Conservation (phyloP, 2,797 vertebrate genomes). For the Brotogeris chrysoptera region DNA sequence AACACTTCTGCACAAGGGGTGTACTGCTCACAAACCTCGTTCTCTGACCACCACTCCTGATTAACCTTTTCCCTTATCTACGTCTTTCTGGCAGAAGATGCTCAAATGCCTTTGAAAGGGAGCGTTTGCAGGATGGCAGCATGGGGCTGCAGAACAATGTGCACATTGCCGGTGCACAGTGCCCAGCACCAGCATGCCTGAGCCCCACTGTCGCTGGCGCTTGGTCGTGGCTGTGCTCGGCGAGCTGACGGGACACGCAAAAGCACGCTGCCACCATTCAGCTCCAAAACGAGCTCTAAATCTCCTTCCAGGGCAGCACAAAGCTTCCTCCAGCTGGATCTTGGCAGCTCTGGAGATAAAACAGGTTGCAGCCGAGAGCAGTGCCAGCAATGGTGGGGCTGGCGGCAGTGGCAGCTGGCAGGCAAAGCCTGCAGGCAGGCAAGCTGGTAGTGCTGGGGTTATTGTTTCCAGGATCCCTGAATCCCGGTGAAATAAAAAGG, state of each 20-base stretch:
- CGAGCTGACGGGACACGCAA: not conserved
- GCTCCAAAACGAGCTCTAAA: conserved; percentile 46
- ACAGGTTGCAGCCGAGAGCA: not conserved
- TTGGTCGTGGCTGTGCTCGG: conserved; percentile 5
- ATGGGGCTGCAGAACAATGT: accelerated
- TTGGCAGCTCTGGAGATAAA: conserved; percentile 8
- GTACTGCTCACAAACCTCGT: not conserved
- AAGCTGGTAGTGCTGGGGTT: not conserved
- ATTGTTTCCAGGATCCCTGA: not conserved
- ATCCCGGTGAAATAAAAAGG: not conserved
- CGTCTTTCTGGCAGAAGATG: not conserved
- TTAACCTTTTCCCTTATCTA: not conserved
- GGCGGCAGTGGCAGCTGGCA: not conserved
- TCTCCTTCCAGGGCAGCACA: conserved; percentile 47
- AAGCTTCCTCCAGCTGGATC: conserved; percentile 45
- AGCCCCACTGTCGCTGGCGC: not conserved
- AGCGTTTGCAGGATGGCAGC: not conserved
- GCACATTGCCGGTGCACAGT: not conserved
- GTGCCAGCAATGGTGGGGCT: not conserved
- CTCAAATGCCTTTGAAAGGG: not conserved
- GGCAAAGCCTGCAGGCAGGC: not conserved
- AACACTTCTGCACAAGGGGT: not conserved
- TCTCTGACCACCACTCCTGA: not conserved
- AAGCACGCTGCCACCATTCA: conserved; percentile 60
- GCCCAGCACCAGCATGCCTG: not conserved